A percentile compares a stretch with the other conserved stretches of the same genome.
Evolutionary conservation across 2,797 vertebrate species (phyloP).

Genomic region (Odontamblyopus lacepedii): DNA sequence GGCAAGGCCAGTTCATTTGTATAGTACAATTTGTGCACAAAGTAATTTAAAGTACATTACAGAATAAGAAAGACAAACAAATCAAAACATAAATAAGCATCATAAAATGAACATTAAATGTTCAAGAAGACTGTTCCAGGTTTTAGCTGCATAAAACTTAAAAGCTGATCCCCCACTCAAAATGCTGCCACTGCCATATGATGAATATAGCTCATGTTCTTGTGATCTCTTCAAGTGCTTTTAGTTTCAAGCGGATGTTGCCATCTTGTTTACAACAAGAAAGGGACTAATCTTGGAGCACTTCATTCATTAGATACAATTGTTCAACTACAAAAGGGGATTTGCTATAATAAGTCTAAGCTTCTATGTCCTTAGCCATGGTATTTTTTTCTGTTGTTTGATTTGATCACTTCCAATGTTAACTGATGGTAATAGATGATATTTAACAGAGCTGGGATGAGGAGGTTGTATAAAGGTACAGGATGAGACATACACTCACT

Average conservation of each 20-base stretch:
- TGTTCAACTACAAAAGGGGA: slow-evolving; percentile 35
- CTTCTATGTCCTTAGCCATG: neutral
- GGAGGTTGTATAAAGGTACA: slow-evolving; percentile 2
- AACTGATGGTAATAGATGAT: neutral
- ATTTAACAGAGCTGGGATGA: slow-evolving; percentile 3
- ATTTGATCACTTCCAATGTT: neutral
- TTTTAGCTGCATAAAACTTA: too few relatives aligned
- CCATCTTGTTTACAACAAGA: neutral
- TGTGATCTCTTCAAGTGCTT: neutral
- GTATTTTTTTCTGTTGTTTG: slow-evolving; percentile 9
- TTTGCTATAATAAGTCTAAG: slow-evolving; percentile 13
- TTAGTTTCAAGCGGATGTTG: neutral
- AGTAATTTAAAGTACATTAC: too few relatives aligned
- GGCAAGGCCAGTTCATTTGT: too few relatives aligned
- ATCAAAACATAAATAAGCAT: too few relatives aligned
- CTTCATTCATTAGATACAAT: slow-evolving; percentile 27
- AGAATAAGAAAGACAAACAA: too few relatives aligned
- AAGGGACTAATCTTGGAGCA: neutral
- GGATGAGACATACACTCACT: slow-evolving; percentile 14
- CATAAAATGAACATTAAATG: too few relatives aligned
- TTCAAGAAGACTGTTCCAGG: too few relatives aligned
- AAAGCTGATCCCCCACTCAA: too few relatives aligned
- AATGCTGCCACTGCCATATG: too few relatives aligned
- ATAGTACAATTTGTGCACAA: too few relatives aligned
- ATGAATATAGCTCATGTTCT: neutral